Base-by-base conservation (phyloP, 2,888 invertebrate genomes). In the Troides oblongomaculatus region DNA sequence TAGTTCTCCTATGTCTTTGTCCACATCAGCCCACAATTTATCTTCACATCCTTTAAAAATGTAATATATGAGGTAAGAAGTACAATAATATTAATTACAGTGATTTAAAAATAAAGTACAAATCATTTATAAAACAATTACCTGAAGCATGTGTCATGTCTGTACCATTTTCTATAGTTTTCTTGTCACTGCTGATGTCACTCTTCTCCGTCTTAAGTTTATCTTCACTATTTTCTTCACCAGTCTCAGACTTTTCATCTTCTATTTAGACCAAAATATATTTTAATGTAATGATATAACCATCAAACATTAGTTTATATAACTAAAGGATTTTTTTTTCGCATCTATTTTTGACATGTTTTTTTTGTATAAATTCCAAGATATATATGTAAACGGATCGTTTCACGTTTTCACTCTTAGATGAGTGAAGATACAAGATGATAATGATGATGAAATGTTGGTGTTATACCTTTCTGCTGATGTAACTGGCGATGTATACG, bases 11-110 rank as follows among this genome's bases (percentile, higher is more conserved):
- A 97, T 93, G 83, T 96, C 96, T 81, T 96, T 96, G 82, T 96
- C 96, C 46, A 96, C 96, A 83, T 96, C 96, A 39, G 95, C 96
- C 96, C 96, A 96, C 69, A 96, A 80, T 79, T 96, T 96, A 77
- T 96, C 96, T 76, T 95, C 95, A 71, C 89, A 94, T 46, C 90
- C 94, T 88, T 73, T 30, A 46, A 36, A 67, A 62, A 36, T 53
- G 57, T n/a, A 43, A 30, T 30, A 30, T 30, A 30, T 30, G 5
- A 30, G 30, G 30, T 30, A 30, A 30, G 3, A 30, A 39, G 39
- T 39, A 39, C 10, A 39, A 10, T 39, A 1, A 39, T 39, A 39
- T 1, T 39, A 39, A 7, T 10, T 8, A 39, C 8, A 39, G 7
- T 7, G 39, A 39, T 39, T 10, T 10, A 39, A 10, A 39, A 39